Percentiles rank a stretch among this genome's conserved stretches.
phyloP scores from a whole-genome alignment of 2,113 vertebrate species.

The Pangasianodon gigas region DNA sequence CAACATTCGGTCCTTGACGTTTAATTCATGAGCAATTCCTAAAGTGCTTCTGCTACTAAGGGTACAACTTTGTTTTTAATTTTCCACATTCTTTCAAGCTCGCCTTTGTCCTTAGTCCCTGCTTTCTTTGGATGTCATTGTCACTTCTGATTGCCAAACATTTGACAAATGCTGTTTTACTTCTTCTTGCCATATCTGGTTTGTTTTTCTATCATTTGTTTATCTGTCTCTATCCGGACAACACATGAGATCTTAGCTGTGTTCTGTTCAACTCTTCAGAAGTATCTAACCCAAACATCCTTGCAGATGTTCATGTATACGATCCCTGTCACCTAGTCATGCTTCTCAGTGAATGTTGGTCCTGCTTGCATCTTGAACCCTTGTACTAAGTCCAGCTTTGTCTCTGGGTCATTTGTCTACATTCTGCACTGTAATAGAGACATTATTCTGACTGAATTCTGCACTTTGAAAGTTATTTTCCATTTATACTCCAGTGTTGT shows the following conservation, averaged over 20 bases:
- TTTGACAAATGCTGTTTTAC: background rate
- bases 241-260: background rate
- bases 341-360: background rate
- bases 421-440: background rate
- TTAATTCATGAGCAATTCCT: background rate
- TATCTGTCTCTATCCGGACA: background rate
- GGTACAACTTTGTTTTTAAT: background rate
- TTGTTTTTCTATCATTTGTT: background rate
- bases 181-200: background rate
- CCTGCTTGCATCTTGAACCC: background rate
- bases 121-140: conserved; percentile 1
- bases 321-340: background rate
- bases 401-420: background rate
- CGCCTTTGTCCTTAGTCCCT: background rate
- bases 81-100: background rate
- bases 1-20: background rate
- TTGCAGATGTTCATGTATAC: background rate
- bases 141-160: background rate
- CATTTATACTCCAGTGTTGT: no score
- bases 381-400: background rate
- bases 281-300: background rate
- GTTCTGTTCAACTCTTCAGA: background rate
- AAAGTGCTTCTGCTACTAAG: background rate
- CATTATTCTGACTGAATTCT: background rate
- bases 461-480: background rate